Evolutionary conservation across 1,140 invertebrate species (phyloP), one percentile per base, ranked within the genome.

Genomic region (Microplitis mediator): DNA sequence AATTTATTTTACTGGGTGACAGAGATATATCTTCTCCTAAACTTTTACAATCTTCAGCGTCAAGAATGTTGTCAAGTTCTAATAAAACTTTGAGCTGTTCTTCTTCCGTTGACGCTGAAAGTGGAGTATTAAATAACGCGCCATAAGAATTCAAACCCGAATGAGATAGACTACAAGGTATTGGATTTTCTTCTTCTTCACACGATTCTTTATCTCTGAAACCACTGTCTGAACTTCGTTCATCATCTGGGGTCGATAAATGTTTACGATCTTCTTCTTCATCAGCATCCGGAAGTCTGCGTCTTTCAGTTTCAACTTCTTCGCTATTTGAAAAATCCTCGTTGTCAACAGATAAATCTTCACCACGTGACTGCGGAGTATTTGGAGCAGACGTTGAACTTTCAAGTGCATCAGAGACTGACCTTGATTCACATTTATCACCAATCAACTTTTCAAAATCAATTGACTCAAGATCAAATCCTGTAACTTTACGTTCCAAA

Each of bases 191-290:
- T 45, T 89, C 88, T 36, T 88, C 88, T 74, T 88, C 88, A 69
- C 86, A 88, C 4, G 86, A 88, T 69, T 88, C 88, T 74, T 89
- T 89, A 56, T 89, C 88, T 11, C 88, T 79, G 58, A 89, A 89
- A 69, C 88, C 88, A 6, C 88, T 89, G 69, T 89, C 88, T 4
- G 88, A 88, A 70, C 88, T 89, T 51, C 88, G 79, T 66, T 89
- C 88, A 35, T 89, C 88, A 66, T 89, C 88, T 0, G 88, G 88
- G 0, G 88, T 89, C 5, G 85, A 84, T 4, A 87, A 75, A n/a
- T 81, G 78, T 66, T 88, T 88, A 13, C 83, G 79, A 9, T 86
- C 86, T 23, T 88, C 86, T 69, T 88, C 87, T 4, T 87, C 86
- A 36, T 76, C 70, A 65, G 35, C 52, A 60, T 61, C 64, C 54